Percentiles rank a stretch among this genome's conserved stretches.
Conservation (phyloP, 2,888 invertebrate genomes). For the Catocala nupta region DNA sequence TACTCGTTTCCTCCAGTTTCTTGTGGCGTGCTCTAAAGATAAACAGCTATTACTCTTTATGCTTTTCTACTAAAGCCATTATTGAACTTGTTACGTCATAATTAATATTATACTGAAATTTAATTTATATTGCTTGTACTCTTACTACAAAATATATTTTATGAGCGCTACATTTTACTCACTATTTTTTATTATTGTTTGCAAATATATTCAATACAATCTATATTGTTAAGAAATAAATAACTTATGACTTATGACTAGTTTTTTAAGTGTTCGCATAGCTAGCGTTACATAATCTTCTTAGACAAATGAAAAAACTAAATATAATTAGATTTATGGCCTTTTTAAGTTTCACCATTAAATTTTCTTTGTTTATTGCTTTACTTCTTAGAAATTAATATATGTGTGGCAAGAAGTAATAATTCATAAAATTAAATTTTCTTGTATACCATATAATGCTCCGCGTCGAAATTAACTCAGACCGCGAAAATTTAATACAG, state of each 20-base stretch:
- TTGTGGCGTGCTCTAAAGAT: constrained; percentile 2
- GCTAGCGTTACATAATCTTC: neutral
- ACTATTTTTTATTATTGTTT: too few relatives aligned
- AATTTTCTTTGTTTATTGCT: constrained; percentile 31
- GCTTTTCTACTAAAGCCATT: constrained; percentile 5
- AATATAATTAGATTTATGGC: too few relatives aligned
- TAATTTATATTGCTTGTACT: neutral
- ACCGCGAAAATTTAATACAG: constrained; percentile 29
- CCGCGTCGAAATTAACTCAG: constrained; percentile 25
- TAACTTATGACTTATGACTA: too few relatives aligned
- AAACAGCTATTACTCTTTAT: constrained; percentile 5
- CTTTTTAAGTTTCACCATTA: constrained; percentile 18
- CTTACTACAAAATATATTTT: too few relatives aligned
- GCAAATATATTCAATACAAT: too few relatives aligned
- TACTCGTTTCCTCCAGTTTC: constrained; percentile 12
- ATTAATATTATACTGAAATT: neutral
- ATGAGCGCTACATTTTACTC: too few relatives aligned
- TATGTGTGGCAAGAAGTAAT: constrained; percentile 20
- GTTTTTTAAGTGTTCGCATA: neutral
- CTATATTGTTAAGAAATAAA: too few relatives aligned
- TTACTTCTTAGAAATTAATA: constrained; percentile 30
- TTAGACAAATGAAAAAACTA: neutral
- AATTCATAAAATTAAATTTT: constrained; percentile 36
- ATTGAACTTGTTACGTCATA: neutral
- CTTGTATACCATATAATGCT: constrained; percentile 31